phyloP scores from a whole-genome alignment of 2,888 invertebrate species.

The Acrobasis consociella region DNA sequence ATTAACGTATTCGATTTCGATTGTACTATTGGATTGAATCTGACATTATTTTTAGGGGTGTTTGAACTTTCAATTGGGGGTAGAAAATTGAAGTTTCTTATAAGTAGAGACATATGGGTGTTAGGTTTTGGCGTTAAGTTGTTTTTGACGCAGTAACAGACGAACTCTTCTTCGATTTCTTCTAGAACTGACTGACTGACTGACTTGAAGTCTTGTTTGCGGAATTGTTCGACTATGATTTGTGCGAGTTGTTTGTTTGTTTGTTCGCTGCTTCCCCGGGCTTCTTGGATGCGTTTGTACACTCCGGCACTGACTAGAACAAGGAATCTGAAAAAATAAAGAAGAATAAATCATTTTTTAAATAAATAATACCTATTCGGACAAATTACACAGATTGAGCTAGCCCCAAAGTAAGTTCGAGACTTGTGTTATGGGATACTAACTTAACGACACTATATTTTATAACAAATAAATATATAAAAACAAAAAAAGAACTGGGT shows the following conservation, averaged over 20 bases:
- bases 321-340: conserved; percentile 84
- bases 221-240: conserved; percentile 91
- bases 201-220: conserved; percentile 89
- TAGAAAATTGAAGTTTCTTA: conserved; percentile 93
- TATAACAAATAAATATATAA: no score
- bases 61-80: conserved; percentile 76
- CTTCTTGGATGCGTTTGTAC: conserved; percentile 92
- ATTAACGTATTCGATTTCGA: conserved; percentile 72
- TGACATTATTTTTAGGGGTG: conserved; percentile 79
- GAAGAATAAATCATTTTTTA: no score
- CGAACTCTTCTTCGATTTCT: conserved; percentile 91
- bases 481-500: no score
- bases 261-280: conserved; percentile 86
- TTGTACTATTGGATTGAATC: conserved; percentile 85
- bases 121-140: conserved; percentile 83
- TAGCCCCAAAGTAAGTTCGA: no score
- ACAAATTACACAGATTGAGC: no score
- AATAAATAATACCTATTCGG: no score
- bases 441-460: no score
- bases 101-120: conserved; percentile 92
- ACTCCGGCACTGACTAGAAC: conserved; percentile 93
- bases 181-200: conserved; percentile 94
- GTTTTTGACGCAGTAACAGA: conserved; percentile 86
- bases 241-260: conserved; percentile 92
- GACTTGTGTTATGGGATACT: no score